phyloP scores from a whole-genome alignment of 2,797 vertebrate genomes.

The Brachyalestes nurse region DNA sequence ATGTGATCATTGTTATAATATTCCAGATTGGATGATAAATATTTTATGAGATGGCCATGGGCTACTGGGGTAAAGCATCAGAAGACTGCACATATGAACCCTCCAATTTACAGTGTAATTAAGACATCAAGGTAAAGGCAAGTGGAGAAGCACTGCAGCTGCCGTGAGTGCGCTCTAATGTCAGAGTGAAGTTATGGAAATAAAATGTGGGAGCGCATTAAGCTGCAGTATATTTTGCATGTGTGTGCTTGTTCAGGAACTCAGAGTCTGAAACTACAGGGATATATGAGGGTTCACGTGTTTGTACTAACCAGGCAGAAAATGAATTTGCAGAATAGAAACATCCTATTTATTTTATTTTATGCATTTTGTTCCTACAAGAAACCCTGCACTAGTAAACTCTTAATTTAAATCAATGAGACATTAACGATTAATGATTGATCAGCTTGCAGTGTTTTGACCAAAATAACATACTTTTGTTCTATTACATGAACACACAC shows the following conservation, averaged over 20 bases:
- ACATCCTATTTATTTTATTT: too few relatives aligned
- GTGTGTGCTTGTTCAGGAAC: slow-evolving; percentile 72
- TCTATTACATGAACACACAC: too few relatives aligned
- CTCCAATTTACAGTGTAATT: slow-evolving; percentile 37
- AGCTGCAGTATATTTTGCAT: slow-evolving; percentile 60
- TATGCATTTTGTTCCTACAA: too few relatives aligned
- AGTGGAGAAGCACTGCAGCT: slow-evolving; percentile 46
- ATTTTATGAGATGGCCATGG: not conserved
- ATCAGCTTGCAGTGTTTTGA: too few relatives aligned
- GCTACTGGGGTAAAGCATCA: slow-evolving; percentile 1
- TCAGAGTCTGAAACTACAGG: slow-evolving; percentile 63
- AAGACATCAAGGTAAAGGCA: slow-evolving; percentile 41
- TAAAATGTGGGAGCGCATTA: slow-evolving; percentile 56
- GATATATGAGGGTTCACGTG: slow-evolving; percentile 61
- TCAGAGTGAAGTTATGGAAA: slow-evolving; percentile 57
- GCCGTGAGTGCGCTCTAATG: slow-evolving; percentile 52
- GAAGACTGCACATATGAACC: slow-evolving; percentile 7
- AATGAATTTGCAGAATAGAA: too few relatives aligned
- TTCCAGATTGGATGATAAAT: not conserved
- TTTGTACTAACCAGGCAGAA: slow-evolving; percentile 16
- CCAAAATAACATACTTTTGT: too few relatives aligned
- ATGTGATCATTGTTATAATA: not conserved
- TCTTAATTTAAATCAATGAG: too few relatives aligned
- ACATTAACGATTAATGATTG: too few relatives aligned
- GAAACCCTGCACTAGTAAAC: too few relatives aligned